Conservation (phyloP, 2,797 vertebrate species). For the Ambastaia sidthimunki region DNA sequence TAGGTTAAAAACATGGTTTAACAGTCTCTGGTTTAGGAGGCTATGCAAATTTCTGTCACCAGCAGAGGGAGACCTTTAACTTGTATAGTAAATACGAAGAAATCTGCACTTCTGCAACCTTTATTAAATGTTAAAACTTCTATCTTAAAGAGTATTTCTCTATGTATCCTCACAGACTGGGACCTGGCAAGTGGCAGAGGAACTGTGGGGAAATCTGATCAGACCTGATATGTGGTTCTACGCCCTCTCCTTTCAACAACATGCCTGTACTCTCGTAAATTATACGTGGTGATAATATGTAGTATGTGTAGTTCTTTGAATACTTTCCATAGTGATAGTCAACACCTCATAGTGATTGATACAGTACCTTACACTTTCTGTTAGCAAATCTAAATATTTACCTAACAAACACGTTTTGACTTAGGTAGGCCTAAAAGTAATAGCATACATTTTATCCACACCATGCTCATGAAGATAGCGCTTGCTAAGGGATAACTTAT, state of each 20-base stretch:
- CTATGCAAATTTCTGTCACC: slow-evolving; percentile 6
- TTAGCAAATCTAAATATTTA: too few relatives aligned
- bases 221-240: neutral
- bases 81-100: neutral
- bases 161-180: neutral
- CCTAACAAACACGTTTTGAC: neutral
- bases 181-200: neutral
- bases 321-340: neutral
- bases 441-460: too few relatives aligned
- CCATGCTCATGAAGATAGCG: too few relatives aligned
- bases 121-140: neutral
- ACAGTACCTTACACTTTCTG: neutral
- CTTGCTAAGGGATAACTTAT: too few relatives aligned
- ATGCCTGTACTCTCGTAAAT: neutral
- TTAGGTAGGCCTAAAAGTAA: neutral
- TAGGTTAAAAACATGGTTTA: neutral
- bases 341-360: neutral
- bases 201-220: neutral
- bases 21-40: too few relatives aligned
- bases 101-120: neutral
- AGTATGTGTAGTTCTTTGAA: neutral
- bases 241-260: neutral
- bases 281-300: neutral
- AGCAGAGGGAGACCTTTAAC: slow-evolving; percentile 35
- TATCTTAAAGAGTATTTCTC: neutral